Conservation (phyloP, 2,888 invertebrate genomes). For the Hylaea fasciaria region DNA sequence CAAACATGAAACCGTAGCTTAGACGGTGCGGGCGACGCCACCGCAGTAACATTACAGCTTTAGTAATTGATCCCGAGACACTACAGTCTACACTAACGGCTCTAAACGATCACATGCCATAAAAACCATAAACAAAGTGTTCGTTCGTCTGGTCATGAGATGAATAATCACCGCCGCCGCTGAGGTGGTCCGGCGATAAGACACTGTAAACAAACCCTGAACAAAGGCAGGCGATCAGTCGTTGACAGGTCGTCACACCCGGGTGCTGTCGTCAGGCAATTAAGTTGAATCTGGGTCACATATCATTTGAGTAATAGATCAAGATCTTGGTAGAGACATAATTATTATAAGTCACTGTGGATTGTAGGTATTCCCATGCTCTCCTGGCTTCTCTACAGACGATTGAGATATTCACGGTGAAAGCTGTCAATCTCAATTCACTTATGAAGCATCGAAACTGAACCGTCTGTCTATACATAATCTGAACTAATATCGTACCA, state of each 20-base stretch:
- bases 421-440: too few species aligned
- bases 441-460: too few species aligned
- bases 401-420: too few species aligned
- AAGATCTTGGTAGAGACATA: too few species aligned
- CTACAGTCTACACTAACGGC: conserved; percentile 28
- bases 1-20: not conserved
- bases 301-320: not conserved
- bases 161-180: conserved; percentile 48
- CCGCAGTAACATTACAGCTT: too few species aligned
- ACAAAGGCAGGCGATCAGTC: conserved; percentile 29
- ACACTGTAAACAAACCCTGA: conserved; percentile 27
- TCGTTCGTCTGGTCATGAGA: conserved; percentile 29
- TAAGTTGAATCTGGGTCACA: not conserved
- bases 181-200: conserved; percentile 53
- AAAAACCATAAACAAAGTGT: conserved; percentile 4
- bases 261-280: conserved; percentile 10
- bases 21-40: conserved; percentile 4
- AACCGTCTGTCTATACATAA: too few species aligned
- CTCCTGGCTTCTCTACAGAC: too few species aligned
- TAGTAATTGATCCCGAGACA: too few species aligned
- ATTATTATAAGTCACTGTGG: too few species aligned
- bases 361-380: too few species aligned
- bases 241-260: conserved; percentile 17
- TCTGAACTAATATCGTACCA: too few species aligned
- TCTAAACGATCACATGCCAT: conserved; percentile 19